Conservation (phyloP, 2,113 vertebrate genomes). For the Sinocyclocheilus grahami region DNA sequence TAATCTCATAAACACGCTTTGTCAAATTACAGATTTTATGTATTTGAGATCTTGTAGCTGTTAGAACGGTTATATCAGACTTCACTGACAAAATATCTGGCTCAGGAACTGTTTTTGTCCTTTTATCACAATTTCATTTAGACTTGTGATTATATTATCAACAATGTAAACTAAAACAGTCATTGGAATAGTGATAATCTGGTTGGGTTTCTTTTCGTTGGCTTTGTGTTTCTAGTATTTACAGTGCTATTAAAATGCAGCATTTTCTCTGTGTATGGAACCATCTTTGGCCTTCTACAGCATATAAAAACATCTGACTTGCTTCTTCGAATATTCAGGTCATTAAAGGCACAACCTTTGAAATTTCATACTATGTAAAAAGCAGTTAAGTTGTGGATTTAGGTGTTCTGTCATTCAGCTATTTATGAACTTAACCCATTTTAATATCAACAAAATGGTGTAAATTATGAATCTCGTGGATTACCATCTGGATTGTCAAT, state of each 20-base stretch:
- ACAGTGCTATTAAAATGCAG: background rate
- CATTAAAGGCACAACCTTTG: constrained; percentile 46
- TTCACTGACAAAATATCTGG: constrained; percentile 26
- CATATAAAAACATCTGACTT: constrained; percentile 7
- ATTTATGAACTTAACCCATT: background rate
- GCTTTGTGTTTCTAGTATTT: background rate
- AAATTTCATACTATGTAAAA: background rate
- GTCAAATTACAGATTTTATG: background rate
- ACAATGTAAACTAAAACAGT: background rate
- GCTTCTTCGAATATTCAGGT: constrained; percentile 31
- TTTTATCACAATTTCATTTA: constrained; percentile 37
- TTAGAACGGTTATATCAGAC: background rate
- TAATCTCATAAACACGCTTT: background rate
- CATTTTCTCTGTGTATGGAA: constrained; percentile 8
- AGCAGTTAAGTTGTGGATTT: background rate
- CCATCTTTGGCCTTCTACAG: constrained; percentile 25
- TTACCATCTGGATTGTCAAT: background rate
- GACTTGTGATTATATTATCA: constrained; percentile 7
- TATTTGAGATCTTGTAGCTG: constrained; percentile 15
- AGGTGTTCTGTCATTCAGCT: background rate
- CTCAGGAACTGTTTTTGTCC: constrained; percentile 48
- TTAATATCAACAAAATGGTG: background rate
- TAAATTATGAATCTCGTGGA: background rate
- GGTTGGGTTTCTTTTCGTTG: too few species aligned
- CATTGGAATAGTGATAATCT: background rate